phyloP scores from a whole-genome alignment of 2,797 vertebrate species.

The Xyrichtys novacula region DNA sequence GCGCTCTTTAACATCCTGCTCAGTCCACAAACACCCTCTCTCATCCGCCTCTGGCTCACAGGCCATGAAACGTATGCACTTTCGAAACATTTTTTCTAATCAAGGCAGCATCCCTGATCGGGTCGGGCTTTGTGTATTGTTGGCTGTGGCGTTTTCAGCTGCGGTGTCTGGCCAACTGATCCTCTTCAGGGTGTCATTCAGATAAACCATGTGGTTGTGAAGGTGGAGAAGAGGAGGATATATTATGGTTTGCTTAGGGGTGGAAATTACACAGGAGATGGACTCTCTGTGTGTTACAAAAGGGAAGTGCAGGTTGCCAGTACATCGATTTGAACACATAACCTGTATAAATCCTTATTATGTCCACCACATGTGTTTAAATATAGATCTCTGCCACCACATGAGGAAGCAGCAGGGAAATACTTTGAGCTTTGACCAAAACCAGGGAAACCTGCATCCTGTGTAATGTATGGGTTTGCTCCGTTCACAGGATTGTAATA shows the following conservation, averaged over 20 bases:
- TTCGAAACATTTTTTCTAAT: slow-evolving; percentile 65
- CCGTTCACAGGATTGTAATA: slow-evolving; percentile 67
- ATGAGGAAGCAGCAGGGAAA: slow-evolving; percentile 51
- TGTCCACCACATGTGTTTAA: slow-evolving; percentile 67
- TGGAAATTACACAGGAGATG: slow-evolving; percentile 75
- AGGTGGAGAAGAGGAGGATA: slow-evolving; percentile 60
- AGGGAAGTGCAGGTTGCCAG: slow-evolving; percentile 63
- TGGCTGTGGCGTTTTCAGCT: slow-evolving; percentile 45
- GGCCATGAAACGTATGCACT: slow-evolving; percentile 66
- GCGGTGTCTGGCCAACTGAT: slow-evolving; percentile 69
- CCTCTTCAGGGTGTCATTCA: slow-evolving; percentile 71
- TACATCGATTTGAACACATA: slow-evolving; percentile 66
- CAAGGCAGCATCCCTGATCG: slow-evolving; percentile 26
- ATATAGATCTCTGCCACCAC: slow-evolving; percentile 62
- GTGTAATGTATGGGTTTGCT: slow-evolving; percentile 63
- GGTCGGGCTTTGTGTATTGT: slow-evolving; percentile 40
- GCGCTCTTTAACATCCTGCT: slow-evolving; percentile 47
- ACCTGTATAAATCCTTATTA: slow-evolving; percentile 76
- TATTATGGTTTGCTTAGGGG: slow-evolving; percentile 66
- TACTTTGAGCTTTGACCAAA: slow-evolving; percentile 49
- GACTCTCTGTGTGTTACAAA: slow-evolving; percentile 57
- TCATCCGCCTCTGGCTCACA: slow-evolving; percentile 41
- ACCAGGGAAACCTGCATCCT: slow-evolving; percentile 71
- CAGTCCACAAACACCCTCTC: slow-evolving; percentile 50
- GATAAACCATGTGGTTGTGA: slow-evolving; percentile 70